Conservation (phyloP, 2,797 vertebrate species). For the Rhincodon typus region DNA sequence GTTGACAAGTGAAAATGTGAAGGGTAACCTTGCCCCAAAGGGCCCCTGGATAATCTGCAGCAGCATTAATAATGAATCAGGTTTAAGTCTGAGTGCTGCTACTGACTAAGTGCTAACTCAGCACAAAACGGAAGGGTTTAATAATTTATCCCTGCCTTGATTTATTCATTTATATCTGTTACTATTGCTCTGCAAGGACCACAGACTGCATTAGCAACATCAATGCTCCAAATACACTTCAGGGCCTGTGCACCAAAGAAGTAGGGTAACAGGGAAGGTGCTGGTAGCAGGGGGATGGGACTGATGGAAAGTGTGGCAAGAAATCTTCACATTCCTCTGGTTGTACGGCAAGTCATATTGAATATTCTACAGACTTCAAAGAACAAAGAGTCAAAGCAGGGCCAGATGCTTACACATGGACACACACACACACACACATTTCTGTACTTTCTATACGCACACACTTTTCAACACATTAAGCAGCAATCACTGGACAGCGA, state of each 20-base stretch:
- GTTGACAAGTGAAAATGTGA: not conserved
- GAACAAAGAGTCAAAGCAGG: not conserved
- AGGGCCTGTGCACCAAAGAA: no score
- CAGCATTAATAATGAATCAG: constrained; percentile 13
- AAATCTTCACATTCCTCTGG: not conserved
- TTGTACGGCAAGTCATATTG: not conserved
- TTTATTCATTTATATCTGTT: not conserved
- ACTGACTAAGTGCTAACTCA: constrained; percentile 5
- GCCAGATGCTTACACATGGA: not conserved
- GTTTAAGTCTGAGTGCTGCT: constrained; percentile 10
- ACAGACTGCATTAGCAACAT: not conserved
- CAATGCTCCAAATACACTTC: not conserved
- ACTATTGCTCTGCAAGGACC: not conserved
- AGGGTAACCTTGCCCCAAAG: not conserved
- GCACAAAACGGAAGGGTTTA: not conserved
- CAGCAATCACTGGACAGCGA: no score
- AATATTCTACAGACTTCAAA: not conserved
- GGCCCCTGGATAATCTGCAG: not conserved
- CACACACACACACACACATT: not conserved
- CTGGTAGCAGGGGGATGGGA: not conserved
- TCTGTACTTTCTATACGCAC: not conserved
- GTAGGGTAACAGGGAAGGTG: not conserved
- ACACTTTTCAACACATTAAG: not conserved
- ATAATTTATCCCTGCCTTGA: constrained; percentile 12
- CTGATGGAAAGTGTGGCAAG: not conserved